Evolutionary conservation across 2,797 vertebrate species (phyloP), one percentile per base, ranked within the genome.

Genomic region (Phataginus tetradactyla): DNA sequence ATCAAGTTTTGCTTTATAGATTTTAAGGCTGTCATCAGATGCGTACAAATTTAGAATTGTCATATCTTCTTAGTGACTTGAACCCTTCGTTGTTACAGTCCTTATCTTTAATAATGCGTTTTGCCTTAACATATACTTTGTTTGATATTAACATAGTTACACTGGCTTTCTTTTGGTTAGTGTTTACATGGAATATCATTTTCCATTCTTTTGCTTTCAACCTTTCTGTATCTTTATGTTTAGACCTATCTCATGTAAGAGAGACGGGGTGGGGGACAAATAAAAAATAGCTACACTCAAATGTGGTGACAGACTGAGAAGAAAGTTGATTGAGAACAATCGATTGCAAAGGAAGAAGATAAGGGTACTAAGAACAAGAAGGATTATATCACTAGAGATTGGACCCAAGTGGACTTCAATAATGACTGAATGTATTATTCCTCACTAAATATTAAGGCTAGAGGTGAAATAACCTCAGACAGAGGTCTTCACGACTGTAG

Each of bases 321-420:
- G 51, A 64, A 77, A 64, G 75, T 39, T 55, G 57, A 86, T 74
- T 55, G 78, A 94, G 79, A 91, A 88, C 86, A 86, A 95, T 90
- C 45, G 55, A 95, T 94, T 18, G 45, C 6, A 64, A 68, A 95
- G 92, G 88, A 97, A 97, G 80, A 49, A 18, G 32, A 29, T 13
- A 72, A 68, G 51, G 71, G 13, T 74, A 96, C 97, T 96, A 97
- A 95, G 37, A 8, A 64, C 12, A 87, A 92, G 90, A 85, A 69
- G 64, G 63, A 51, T 63, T 55, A 8, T 5, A 93, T 83, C 27
- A 45, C 27, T 78, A 79, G 85, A 80, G 85, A 63, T 45, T 1
- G 27, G 86, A 74, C n/a, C 61, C 37, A 74, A 75, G 49, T 61
- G 88, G 77, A 32, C 59, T 94, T 96, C 59, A 95, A 42, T 86